Conservation (phyloP, 2,113 vertebrate species). For the Microtus richardsoni region DNA sequence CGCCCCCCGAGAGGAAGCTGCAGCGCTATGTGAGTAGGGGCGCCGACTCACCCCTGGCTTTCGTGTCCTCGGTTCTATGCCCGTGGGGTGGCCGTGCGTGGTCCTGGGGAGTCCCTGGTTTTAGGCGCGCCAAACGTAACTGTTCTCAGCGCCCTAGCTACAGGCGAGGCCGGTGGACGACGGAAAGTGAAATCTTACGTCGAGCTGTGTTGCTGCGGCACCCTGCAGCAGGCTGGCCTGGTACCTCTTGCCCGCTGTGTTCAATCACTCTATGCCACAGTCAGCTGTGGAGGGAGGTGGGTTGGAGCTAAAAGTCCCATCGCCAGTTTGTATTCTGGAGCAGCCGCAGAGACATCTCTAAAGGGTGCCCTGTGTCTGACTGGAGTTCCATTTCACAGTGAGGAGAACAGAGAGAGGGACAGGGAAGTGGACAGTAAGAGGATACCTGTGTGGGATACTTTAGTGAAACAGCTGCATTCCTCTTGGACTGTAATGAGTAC, state of each 20-base stretch:
- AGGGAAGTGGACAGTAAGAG: background rate
- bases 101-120: background rate
- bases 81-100: background rate
- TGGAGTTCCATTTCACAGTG: background rate
- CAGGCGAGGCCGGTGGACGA: slow-evolving; percentile 13
- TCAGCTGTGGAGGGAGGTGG: background rate
- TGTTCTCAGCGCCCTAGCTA: background rate
- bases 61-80: background rate
- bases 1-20: slow-evolving; percentile 98
- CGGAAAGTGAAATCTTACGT: slow-evolving; percentile 48
- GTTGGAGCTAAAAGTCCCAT: background rate
- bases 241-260: background rate
- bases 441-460: background rate
- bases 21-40: slow-evolving; percentile 97
- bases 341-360: background rate
- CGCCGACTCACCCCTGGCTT: background rate
- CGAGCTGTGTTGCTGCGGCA: background rate
- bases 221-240: background rate
- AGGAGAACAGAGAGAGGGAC: background rate
- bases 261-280: background rate
- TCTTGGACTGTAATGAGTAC: background rate
- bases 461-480: slow-evolving; percentile 13
- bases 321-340: background rate
- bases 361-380: background rate
- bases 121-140: background rate